phyloP scores from a whole-genome alignment of 92 coral and sea anemone genomes.

The Umimayanthus kanabou region DNA sequence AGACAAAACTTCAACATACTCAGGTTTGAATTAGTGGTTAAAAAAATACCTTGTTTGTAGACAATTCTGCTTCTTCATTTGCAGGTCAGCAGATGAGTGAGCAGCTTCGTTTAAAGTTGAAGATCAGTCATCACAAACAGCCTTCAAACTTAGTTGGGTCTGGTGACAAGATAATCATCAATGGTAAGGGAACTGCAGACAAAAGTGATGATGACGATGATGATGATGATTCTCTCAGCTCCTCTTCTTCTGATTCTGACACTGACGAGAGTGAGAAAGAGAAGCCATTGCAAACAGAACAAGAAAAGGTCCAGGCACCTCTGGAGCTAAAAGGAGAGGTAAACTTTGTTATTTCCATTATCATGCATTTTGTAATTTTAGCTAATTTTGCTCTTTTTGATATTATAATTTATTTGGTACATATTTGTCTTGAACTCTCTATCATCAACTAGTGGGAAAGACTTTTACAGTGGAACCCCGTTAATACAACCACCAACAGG shows the following conservation, averaged over 20 bases:
- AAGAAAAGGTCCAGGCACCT: constrained; percentile 54
- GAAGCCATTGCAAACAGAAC: neutral
- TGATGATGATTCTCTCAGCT: constrained; percentile 16
- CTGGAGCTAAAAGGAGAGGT: constrained; percentile 79
- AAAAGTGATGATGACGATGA: constrained; percentile 42
- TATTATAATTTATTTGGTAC: too few species aligned
- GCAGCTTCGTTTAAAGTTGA: neutral
- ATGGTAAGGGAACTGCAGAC: constrained; percentile 49
- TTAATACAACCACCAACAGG: too few species aligned
- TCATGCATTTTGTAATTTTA: neutral
- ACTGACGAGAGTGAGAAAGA: neutral
- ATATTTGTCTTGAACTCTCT: too few species aligned
- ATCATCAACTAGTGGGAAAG: too few species aligned
- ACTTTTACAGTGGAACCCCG: too few species aligned
- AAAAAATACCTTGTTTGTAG: too few species aligned
- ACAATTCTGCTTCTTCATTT: neutral
- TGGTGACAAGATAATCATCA: constrained; percentile 50
- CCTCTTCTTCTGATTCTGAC: constrained; percentile 20
- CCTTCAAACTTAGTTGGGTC: neutral
- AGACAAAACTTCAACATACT: too few species aligned
- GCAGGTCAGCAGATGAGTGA: constrained; percentile 9
- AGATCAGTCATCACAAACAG: neutral
- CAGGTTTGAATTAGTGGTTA: too few species aligned
- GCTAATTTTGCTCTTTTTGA: too few species aligned
- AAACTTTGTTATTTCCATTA: neutral